phyloP scores from a whole-genome alignment of 1,140 invertebrate species.

The Drosophila nasuta region DNA sequence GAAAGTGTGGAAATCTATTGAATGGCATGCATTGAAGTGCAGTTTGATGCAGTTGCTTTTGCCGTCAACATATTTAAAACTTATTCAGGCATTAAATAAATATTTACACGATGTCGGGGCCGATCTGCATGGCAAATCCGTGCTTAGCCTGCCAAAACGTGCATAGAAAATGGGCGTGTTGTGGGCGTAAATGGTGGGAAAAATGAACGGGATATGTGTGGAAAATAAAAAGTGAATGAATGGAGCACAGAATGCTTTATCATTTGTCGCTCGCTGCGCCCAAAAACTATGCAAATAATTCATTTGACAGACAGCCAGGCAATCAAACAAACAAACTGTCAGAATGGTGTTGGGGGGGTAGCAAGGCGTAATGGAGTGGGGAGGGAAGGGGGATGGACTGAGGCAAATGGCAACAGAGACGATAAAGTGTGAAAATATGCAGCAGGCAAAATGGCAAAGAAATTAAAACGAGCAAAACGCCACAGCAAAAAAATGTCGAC shows the following conservation, averaged over 20 bases:
- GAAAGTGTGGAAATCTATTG: constrained; percentile 35
- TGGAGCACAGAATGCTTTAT: constrained; percentile 37
- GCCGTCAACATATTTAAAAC: constrained; percentile 69
- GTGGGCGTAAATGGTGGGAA: constrained; percentile 11
- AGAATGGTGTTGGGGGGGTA: background rate
- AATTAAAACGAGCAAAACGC: constrained; percentile 70
- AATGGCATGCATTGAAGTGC: constrained; percentile 36
- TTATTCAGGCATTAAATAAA: constrained; percentile 78
- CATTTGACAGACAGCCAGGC: constrained; percentile 75
- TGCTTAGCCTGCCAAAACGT: constrained; percentile 63
- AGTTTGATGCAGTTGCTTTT: constrained; percentile 26
- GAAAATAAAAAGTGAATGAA: constrained; percentile 20
- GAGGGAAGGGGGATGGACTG: background rate
- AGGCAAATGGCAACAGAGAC: constrained; percentile 28
- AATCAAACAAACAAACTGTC: constrained; percentile 48
- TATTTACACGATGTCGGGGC: constrained; percentile 64
- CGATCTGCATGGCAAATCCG: constrained; percentile 57
- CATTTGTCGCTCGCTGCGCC: constrained; percentile 56
- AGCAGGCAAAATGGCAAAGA: constrained; percentile 67
- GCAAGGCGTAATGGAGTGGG: background rate
- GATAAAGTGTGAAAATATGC: constrained; percentile 79
- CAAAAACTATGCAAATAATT: constrained; percentile 81
- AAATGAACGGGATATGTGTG: constrained; percentile 12
- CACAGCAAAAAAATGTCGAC: constrained; percentile 29
- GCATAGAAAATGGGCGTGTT: constrained; percentile 41